phyloP scores from a whole-genome alignment of 2,888 invertebrate species.

The Caenorhabditis sp. region DNA sequence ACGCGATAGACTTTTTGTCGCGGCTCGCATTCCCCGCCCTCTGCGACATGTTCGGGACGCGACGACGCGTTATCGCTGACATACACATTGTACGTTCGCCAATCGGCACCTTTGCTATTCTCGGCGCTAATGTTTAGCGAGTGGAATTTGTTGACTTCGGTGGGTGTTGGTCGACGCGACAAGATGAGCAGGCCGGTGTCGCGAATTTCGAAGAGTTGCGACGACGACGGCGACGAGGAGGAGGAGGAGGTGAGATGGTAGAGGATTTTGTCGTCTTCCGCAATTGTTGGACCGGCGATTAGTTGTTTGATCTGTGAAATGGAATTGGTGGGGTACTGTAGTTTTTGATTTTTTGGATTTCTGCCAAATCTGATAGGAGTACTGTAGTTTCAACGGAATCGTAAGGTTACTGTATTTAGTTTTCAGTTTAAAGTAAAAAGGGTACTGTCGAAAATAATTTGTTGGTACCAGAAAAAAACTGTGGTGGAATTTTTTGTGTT shows the following conservation, averaged over 20 bases:
- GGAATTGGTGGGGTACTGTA: background rate
- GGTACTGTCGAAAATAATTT: no score
- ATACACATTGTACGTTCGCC: slow-evolving; percentile 32
- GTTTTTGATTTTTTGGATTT: no score
- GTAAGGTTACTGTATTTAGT: no score
- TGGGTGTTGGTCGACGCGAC: slow-evolving; percentile 43
- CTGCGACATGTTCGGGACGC: background rate
- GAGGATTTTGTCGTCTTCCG: slow-evolving; percentile 11
- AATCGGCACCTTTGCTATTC: slow-evolving; percentile 46
- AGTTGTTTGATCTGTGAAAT: slow-evolving; percentile 9
- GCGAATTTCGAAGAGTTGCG: slow-evolving; percentile 42
- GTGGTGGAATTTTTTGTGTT: no score
- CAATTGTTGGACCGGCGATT: slow-evolving; percentile 21
- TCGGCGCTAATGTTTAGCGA: slow-evolving; percentile 57
- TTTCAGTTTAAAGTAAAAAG: no score
- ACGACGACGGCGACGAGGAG: background rate
- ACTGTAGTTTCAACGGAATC: no score
- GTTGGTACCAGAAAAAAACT: no score
- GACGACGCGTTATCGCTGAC: slow-evolving; percentile 22
- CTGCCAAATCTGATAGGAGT: no score
- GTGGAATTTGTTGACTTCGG: slow-evolving; percentile 51
- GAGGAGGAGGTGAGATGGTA: slow-evolving; percentile 19
- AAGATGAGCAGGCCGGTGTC: slow-evolving; percentile 48
- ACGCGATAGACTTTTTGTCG: slow-evolving; percentile 56
- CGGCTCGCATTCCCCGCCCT: slow-evolving; percentile 45